phyloP scores from a whole-genome alignment of 2,113 vertebrate species.

The Tyrannus savana region DNA sequence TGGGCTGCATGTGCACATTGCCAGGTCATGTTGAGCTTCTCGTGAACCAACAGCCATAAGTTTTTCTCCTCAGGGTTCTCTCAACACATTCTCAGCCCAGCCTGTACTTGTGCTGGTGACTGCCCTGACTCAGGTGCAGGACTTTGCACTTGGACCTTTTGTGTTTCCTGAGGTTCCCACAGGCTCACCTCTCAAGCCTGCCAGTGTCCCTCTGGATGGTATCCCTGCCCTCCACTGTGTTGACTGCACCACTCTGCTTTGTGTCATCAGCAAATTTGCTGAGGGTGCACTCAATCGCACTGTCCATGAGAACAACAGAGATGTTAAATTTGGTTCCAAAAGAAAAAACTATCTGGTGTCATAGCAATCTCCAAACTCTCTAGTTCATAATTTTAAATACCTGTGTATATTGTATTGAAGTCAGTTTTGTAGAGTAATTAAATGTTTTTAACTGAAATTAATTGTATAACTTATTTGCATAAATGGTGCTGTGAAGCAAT shows the following conservation, averaged over 20 bases:
- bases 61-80: background rate
- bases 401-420: background rate
- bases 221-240: no score
- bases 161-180: background rate
- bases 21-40: background rate
- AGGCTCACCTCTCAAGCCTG: background rate
- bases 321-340: background rate
- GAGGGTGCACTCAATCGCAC: no score
- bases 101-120: background rate
- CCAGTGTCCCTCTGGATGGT: background rate
- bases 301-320: background rate
- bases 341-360: background rate
- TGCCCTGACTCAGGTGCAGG: background rate
- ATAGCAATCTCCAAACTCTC: slow-evolving; percentile 4
- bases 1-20: background rate
- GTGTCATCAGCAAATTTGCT: background rate
- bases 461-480: slow-evolving; percentile 58
- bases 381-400: slow-evolving; percentile 57
- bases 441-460: slow-evolving; percentile 67
- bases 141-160: background rate
- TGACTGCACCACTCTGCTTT: fast-evolving
- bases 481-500: slow-evolving; percentile 57
- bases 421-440: slow-evolving; percentile 56
- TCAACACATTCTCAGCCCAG: fast-evolving
- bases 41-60: fast-evolving